Percentiles rank a stretch among this genome's conserved stretches.
These are phyloP conservation scores for Sphyrna mokarran DNA, from an alignment of 2,113 vertebrate genomes.

Conservation along the genomic window DNA sequence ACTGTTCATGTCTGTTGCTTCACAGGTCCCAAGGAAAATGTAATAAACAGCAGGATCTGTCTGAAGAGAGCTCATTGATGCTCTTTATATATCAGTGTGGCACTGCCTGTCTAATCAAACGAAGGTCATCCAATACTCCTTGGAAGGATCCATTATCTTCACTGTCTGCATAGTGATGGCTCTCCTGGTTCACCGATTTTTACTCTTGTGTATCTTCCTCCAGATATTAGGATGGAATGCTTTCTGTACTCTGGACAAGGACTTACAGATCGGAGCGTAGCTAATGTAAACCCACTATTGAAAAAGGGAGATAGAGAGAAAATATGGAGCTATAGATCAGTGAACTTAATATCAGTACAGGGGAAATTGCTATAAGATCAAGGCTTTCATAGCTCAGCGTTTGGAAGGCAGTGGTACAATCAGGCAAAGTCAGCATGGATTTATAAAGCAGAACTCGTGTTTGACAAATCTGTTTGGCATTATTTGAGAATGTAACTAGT, in stretches of 20 bases:
- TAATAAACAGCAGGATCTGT: neutral
- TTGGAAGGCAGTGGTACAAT: no score
- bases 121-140: neutral
- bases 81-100: neutral
- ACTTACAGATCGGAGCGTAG: no score
- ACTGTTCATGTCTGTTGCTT: neutral
- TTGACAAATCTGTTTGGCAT: no score
- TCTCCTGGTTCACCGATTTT: neutral
- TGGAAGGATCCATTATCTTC: neutral
- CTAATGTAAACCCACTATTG: no score
- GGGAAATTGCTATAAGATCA: no score
- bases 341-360: no score
- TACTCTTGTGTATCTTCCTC: neutral
- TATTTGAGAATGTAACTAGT: no score
- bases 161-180: neutral
- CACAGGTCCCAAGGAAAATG: neutral
- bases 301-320: no score
- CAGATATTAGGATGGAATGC: neutral
- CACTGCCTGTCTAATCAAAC: neutral
- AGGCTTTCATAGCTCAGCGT: no score
- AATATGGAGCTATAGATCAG: no score
- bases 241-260: neutral
- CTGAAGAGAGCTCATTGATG: neutral
- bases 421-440: no score
- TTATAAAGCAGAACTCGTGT: no score